These are phyloP conservation scores for Isurus oxyrinchus DNA, from an alignment of 2,113 vertebrate genomes.

Conservation along the genomic window DNA sequence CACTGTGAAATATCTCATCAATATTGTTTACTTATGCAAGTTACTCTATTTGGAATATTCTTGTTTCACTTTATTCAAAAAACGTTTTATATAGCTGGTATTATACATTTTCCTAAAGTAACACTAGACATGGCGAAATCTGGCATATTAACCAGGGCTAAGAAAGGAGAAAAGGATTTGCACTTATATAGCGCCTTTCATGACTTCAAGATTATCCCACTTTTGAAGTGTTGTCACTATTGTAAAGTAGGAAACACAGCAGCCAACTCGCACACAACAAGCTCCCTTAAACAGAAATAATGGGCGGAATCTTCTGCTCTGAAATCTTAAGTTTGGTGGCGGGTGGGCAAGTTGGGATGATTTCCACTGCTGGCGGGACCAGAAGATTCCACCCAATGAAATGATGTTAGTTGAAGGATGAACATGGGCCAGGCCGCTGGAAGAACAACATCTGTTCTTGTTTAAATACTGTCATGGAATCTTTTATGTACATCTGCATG, in stretches of 20 bases:
- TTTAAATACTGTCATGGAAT: background rate
- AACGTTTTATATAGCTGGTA: background rate
- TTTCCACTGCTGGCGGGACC: no score
- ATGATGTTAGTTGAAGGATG: background rate
- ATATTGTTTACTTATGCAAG: background rate
- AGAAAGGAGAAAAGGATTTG: background rate
- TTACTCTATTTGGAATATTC: background rate
- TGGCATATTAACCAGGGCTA: background rate
- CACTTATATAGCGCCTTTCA: background rate
- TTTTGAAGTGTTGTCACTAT: background rate
- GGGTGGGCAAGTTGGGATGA: no score
- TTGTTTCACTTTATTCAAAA: background rate
- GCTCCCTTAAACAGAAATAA: background rate
- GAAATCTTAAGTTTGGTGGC: no score
- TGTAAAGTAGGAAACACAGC: background rate
- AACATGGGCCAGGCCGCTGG: background rate
- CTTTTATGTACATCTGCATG: background rate
- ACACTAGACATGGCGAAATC: background rate
- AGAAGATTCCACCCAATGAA: no score
- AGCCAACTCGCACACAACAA: background rate
- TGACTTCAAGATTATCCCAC: background rate
- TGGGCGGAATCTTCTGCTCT: no score
- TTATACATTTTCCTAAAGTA: background rate
- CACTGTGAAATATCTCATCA: background rate
- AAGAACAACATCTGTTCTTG: background rate